These are phyloP conservation scores for Mimumesa dahlbomi DNA, from an alignment of 2,888 invertebrate genomes.

Conservation along the genomic window DNA sequence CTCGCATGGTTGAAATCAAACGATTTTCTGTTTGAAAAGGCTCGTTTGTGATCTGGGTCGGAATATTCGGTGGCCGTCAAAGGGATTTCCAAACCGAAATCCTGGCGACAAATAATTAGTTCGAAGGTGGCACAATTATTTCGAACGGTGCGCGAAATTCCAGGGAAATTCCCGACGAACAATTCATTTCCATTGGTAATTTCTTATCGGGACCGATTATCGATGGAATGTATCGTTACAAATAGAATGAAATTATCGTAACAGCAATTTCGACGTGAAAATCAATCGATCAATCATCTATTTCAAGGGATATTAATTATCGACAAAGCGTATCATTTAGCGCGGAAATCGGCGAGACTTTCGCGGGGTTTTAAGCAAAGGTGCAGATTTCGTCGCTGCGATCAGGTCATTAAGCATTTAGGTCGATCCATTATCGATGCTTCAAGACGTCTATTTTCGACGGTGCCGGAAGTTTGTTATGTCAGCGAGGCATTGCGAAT, in stretches of 20 bases:
- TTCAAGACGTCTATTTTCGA: not conserved
- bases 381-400: not conserved
- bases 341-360: not conserved
- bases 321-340: not conserved
- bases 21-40: conserved; percentile 10
- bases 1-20: conserved; percentile 86
- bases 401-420: not conserved
- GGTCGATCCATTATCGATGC: not conserved
- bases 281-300: no score
- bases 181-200: no score
- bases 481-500: no score
- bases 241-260: no score
- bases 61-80: not conserved
- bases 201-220: no score
- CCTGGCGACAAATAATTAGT: no score
- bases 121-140: no score
- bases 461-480: no score
- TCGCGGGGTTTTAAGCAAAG: not conserved
- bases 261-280: no score
- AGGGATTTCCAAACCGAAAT: no score
- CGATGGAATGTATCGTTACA: not conserved
- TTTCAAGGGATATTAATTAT: not conserved
- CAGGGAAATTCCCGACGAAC: no score
- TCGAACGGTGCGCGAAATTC: no score
- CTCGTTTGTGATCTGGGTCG: conserved; percentile 7